Base-by-base conservation (phyloP, 2,888 invertebrate species). In the Podabrus alpinus region DNA sequence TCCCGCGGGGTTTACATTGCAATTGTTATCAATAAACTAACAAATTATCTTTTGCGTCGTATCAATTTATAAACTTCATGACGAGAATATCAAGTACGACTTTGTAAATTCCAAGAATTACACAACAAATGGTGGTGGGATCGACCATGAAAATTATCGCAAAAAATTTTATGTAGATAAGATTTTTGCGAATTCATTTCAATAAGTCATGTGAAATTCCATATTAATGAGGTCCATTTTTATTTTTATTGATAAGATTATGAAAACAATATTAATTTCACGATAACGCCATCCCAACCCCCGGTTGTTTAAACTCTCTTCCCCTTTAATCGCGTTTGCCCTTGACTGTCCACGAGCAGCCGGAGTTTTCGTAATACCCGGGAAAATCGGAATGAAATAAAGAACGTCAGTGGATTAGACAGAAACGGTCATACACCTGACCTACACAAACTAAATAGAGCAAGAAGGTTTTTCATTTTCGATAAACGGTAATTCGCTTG, bases 291-390 rank as follows among this genome's bases (percentile, higher is more conserved):
- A n/a, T 45, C 45, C 45, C n/a, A 29, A 5, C n/a, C 45, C 45
- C 45, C n/a, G n/a, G 45, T 71, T 69, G 70, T 24, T 67, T 69
- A 69, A 60, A 66, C 68, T 61, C 78, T 72, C n/a, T 45, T 69
- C 71, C 70, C 73, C 69, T 69, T 70, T 21, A 68, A 61, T 72
- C 72, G 67, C 72, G 45, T 69, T 66, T 75, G 78, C 66, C 78
- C 78, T 78, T 78, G 78, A 78, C 78, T 76, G 78, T 73, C 76
- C 78, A 76, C 78, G 78, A 73, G 78, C 72, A 59, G 75, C 45
- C n/a, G 45, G 75, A 74, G 70, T 69, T 73, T 75, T 75, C 75
- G 76, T 74, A 78, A 74, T 74, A 74, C 75, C 71, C 70, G 72
- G 76, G 77, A 75, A 77, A 69, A 68, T 70, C 68, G 62, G 66